Base-by-base conservation (phyloP, 2,797 vertebrate species). In the Lerista edwardsae region DNA sequence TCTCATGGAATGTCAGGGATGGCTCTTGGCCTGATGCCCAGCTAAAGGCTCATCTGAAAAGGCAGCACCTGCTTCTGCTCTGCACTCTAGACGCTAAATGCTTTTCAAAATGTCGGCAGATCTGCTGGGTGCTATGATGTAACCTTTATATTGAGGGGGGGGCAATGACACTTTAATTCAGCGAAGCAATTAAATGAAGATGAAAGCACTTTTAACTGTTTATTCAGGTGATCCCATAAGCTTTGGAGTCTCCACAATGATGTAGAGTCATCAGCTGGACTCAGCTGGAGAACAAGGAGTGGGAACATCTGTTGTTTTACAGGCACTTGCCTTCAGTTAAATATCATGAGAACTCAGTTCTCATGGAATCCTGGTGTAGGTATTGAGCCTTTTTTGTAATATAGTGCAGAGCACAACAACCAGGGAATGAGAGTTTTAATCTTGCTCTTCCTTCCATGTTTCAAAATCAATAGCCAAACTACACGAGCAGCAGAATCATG, bases 191-290 rank as follows among this genome's bases (percentile, higher is more conserved):
- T 85, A 62, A 29, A 6, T 69, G 67, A 80, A 86, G 84, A 90
- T 86, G 59, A 89, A 92, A 87, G 85, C 51, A 21, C 41, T 1
- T 83, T 39, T 83, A 82, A 41, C 25, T 90, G 68, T 91, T 91
- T 82, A 89, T 85, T 92, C 65, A 71, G 87, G 81, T 91, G 85
- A 91, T 71, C 2, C 74, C 14, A 79, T 61, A 85, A 83, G 76
- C 44, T 83, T 88, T 84, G 77, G 85, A 88, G 85, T 10, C 51
- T 85, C 67, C 0, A 0, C 47, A 81, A 23, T 65, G 57, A 84
- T 88, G 76, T 51, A 69, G 72, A 84, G 34, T 4, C 83, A 75
- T 74, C 74, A 87, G 57, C 84, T 84, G 23, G 64, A 31, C 77
- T 88, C 29, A 0, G 19, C 0, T 0, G 0, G 84, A 84, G 68